Evolutionary conservation across 2,113 vertebrate species (phyloP), one percentile per base, ranked within the genome.

Genomic region (Sapayoa aenigma): DNA sequence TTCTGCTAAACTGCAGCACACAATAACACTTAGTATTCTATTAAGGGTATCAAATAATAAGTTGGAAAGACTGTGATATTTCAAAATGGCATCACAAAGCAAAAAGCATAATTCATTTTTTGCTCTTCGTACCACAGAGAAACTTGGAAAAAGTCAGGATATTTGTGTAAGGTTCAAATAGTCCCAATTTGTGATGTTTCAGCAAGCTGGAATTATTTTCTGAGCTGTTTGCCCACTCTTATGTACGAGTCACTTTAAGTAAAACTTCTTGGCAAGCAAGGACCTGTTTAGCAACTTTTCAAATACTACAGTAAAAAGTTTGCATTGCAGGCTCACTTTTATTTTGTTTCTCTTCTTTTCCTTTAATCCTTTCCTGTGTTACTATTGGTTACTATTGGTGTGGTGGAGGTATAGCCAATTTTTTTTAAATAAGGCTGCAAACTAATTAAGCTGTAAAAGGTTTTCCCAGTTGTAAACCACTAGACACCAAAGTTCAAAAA

Each of bases 401-500:
- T 97, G 94, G 93, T 82, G 84, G 92, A 97, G 96, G 95, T 95
- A 97, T 62, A 90, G 95, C 96, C 96, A 95, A 95, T 97, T 97
- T 96, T 95, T 95, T 87, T 37, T 73, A 90, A 98, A 95, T 97
- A 96, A 96, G 95, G 94, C 97, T 97, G 96, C 93, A 96, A 98
- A 98, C 97, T 98, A 98, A 98, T 98, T 97, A 98, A 98, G 97
- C 97, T 95, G 97, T 97, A 97, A 98, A 97, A 98, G 96, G 96
- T 97, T 98, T 97, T 98, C 97, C 97, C 97, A 97, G 96, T 94
- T 97, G 97, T 92, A 98, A 98, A 96, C 97, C 98, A 98, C 97
- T 96, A 98, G 97, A 97, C 97, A 98, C 95, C 94, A 98, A 98
- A 98, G 98, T 98, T 98, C 97, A 98, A 98, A 98, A 98, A 98